phyloP scores from a whole-genome alignment of 2,113 vertebrate species.

The Fregetta grallaria region DNA sequence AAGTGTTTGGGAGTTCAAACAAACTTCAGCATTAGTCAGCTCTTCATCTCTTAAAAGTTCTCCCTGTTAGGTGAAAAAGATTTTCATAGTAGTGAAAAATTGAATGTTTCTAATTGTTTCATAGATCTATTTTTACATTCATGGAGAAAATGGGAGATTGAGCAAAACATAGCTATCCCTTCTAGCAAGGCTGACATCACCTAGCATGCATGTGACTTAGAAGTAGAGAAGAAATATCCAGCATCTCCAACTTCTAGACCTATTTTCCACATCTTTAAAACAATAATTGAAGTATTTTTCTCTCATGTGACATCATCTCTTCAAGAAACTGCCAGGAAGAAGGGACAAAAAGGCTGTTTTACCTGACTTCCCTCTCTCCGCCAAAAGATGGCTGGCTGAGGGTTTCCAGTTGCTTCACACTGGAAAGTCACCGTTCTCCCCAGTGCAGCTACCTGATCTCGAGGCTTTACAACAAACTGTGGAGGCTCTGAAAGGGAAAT shows the following conservation, averaged over 20 bases:
- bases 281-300: not conserved
- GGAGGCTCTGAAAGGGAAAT: slow-evolving; percentile 85
- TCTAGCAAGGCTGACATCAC: not conserved
- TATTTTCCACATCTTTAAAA: not conserved
- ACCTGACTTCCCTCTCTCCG: slow-evolving; percentile 97
- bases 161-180: not conserved
- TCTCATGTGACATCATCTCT: not conserved
- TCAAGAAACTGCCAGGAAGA: not conserved
- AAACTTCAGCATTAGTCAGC: not conserved
- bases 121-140: not conserved
- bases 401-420: slow-evolving; percentile 96
- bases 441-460: slow-evolving; percentile 94
- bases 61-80: not conserved
- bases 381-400: slow-evolving; percentile 99
- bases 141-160: not conserved
- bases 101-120: not conserved
- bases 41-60: not conserved
- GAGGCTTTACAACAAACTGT: slow-evolving; percentile 92
- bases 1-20: not conserved
- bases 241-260: not conserved
- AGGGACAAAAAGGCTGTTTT: slow-evolving; percentile 24
- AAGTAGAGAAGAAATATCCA: not conserved
- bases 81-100: not conserved
- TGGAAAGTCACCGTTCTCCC: slow-evolving; percentile 96
- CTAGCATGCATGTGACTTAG: not conserved